These are phyloP conservation scores for Druceiella hillmani DNA, from an alignment of 2,888 invertebrate species.

Conservation along the genomic window DNA sequence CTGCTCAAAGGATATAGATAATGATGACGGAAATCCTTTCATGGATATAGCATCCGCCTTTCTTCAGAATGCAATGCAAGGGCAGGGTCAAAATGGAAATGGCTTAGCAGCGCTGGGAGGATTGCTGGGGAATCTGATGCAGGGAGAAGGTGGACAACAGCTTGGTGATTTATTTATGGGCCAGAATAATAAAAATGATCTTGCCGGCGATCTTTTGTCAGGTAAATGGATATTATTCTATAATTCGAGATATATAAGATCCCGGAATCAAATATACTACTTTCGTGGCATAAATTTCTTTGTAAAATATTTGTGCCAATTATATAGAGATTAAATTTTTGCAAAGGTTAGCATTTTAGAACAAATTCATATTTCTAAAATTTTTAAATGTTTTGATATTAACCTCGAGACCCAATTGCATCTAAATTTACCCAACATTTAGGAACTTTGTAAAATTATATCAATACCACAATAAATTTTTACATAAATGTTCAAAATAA, in stretches of 20 bases:
- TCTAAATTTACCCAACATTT: too few species aligned
- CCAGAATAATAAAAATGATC: constrained; percentile 31
- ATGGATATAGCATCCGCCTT: constrained; percentile 65
- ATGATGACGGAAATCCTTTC: constrained; percentile 58
- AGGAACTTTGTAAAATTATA: too few species aligned
- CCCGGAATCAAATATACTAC: not conserved
- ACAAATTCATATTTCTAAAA: too few species aligned
- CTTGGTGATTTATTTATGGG: constrained; percentile 39
- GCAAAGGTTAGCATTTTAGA: too few species aligned
- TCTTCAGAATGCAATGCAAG: constrained; percentile 53
- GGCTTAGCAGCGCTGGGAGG: constrained; percentile 57
- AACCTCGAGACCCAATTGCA: too few species aligned
- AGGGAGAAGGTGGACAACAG: constrained; percentile 59
- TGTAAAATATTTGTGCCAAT: not conserved
- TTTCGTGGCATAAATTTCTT: not conserved
- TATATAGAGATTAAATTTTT: not conserved
- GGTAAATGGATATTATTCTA: constrained; percentile 29
- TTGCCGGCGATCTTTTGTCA: constrained; percentile 45
- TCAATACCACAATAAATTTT: too few species aligned
- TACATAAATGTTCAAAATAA: too few species aligned
- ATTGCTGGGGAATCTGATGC: constrained; percentile 62
- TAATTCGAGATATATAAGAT: not conserved
- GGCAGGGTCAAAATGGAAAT: constrained; percentile 32
- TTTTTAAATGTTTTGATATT: too few species aligned
- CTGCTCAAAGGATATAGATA: too few species aligned